phyloP scores from a whole-genome alignment of 2,113 vertebrate species.

The Epinephelus cyanopodus region DNA sequence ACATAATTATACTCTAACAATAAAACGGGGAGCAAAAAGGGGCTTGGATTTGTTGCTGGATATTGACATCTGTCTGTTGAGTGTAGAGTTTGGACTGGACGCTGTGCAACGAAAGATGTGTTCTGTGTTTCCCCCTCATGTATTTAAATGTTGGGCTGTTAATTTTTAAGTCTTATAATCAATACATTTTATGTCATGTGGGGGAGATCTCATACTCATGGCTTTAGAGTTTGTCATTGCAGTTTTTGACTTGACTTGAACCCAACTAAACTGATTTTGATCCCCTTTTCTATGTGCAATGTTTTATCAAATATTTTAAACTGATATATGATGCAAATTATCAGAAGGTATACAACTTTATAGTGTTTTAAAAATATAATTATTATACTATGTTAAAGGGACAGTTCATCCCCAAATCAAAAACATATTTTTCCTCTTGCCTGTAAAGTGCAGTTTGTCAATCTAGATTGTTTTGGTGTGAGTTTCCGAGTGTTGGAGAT shows the following conservation, averaged over 20 bases:
- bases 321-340: not conserved
- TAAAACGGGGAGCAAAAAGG: constrained; percentile 1
- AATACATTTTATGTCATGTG: not conserved
- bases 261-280: too few relatives aligned
- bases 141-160: not conserved
- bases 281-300: too few relatives aligned
- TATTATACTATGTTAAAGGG: not conserved
- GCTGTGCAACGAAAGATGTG: not conserved
- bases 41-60: not conserved
- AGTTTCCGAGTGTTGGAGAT: too few relatives aligned
- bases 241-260: not conserved
- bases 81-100: not conserved
- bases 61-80: constrained; percentile 15
- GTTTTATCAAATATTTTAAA: not conserved
- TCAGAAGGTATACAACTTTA: not conserved
- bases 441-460: too few relatives aligned
- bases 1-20: constrained; percentile 23
- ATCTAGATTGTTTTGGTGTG: too few relatives aligned
- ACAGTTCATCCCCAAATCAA: too few relatives aligned
- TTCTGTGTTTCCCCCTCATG: not conserved
- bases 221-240: not conserved
- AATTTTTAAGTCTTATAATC: not conserved
- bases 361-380: not conserved
- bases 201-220: not conserved
- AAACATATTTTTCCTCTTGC: too few relatives aligned